Evolutionary conservation across 2,888 invertebrate genomes (phyloP).

Genomic region (Ellobium chinense): DNA sequence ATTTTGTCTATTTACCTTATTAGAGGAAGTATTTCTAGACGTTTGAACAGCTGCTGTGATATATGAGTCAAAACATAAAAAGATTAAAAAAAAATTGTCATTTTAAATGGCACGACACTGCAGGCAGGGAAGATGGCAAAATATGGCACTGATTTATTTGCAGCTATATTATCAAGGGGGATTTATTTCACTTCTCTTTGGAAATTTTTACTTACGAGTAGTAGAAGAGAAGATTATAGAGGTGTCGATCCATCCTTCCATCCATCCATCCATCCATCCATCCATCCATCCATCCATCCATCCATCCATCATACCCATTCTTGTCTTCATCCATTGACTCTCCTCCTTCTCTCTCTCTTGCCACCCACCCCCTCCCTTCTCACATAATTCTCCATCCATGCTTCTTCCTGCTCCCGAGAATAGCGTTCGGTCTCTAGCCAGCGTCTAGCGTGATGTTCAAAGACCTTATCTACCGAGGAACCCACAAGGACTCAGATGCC

Average conservation of each 20-base stretch:
- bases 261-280: background rate
- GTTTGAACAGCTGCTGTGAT: no score
- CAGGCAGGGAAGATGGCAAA: no score
- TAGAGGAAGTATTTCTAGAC: no score
- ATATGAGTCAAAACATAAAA: no score
- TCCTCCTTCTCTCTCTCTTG: background rate
- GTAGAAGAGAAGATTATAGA: no score
- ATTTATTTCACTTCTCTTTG: no score
- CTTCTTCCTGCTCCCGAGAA: background rate
- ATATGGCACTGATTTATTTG: no score
- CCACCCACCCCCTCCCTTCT: background rate
- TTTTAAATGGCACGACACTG: no score
- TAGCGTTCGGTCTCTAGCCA: background rate
- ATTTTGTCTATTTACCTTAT: no score
- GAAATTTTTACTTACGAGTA: no score
- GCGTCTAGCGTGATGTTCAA: background rate
- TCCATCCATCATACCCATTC: background rate
- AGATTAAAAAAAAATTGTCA: no score
- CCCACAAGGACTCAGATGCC: background rate
- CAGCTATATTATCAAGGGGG: no score
- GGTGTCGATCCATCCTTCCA: background rate
- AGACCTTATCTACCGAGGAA: slow-evolving; percentile 1
- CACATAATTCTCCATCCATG: background rate
- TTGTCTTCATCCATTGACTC: background rate
- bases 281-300: background rate